Percentiles rank a stretch among this genome's conserved stretches.
Evolutionary conservation across 2,888 invertebrate genomes (phyloP).

Genomic region (Malacosoma neustria): DNA sequence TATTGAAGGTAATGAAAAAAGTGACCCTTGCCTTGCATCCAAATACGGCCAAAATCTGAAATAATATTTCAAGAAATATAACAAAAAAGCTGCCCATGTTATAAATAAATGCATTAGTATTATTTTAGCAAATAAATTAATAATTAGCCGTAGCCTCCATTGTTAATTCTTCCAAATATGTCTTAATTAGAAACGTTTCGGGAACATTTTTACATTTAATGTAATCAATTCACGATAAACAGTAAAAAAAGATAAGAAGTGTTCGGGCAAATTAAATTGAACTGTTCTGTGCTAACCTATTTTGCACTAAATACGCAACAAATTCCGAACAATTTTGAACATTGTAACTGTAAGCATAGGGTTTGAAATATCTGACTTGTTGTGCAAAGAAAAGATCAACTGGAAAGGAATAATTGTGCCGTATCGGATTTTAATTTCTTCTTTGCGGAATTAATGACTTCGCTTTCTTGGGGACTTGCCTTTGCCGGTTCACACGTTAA

Average conservation of each 20-base stretch:
- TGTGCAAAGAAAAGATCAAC: slow-evolving; percentile 19
- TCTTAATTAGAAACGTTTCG: not conserved
- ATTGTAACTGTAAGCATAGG: not conserved
- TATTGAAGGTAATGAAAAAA: too few relatives aligned
- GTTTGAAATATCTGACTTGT: slow-evolving; percentile 12
- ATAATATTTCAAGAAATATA: too few relatives aligned
- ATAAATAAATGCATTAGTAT: too few relatives aligned
- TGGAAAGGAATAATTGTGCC: slow-evolving; percentile 55
- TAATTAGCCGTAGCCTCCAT: too few relatives aligned
- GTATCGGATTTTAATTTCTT: slow-evolving; percentile 73
- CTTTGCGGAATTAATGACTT: slow-evolving; percentile 64
- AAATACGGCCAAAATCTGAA: too few relatives aligned
- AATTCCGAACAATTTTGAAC: slow-evolving; percentile 11
- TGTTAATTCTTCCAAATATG: too few relatives aligned
- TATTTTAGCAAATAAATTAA: too few relatives aligned
- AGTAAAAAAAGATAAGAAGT: slow-evolving; percentile 58
- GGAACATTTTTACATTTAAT: slow-evolving; percentile 27
- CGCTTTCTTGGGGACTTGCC: slow-evolving; percentile 37
- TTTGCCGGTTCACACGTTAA: slow-evolving; percentile 49
- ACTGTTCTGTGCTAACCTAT: slow-evolving; percentile 6
- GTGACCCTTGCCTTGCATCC: too few relatives aligned
- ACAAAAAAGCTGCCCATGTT: too few relatives aligned
- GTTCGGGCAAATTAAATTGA: slow-evolving; percentile 68
- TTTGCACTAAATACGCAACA: not conserved
- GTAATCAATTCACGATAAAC: slow-evolving; percentile 67